Evolutionary conservation across 2,113 vertebrate genomes (phyloP), one percentile per base, ranked within the genome.

Genomic region (Rhinopithecus roxellana): DNA sequence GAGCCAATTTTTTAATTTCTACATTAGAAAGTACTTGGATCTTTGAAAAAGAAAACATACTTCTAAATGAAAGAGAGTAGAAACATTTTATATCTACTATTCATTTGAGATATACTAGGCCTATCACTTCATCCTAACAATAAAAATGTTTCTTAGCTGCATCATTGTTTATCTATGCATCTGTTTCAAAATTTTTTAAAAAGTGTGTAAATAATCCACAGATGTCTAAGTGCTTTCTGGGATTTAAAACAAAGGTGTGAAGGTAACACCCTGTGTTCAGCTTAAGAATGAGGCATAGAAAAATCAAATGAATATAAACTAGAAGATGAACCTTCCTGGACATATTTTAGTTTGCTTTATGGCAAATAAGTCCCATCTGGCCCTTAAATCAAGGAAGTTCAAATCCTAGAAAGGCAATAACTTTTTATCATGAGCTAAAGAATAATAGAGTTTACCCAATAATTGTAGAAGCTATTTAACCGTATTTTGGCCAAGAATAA

Each of bases 291-390:
- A 86, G 45, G 6, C 50, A 67, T 23, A 52, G 90, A 91, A 43
- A 84, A 96, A 84, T 3, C 55, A 93, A 88, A 93, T 85, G 55
- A 93, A 10, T 80, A 69, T 80, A 95, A 93, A 88, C 82, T 18
- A 48, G 4, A 67, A 25, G 35, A 88, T 93, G 48, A 84, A 69
- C 18, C 69, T 67, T 96, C 23, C n/a, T 70, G 38, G 6, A 64
- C 25, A 52, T 38, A 35, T 72, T 88, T 87, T 83, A 77, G 61
- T 70, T 96, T 96, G 50, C n/a, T 96, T 96, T 59, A 61, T 89
- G 82, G 88, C 61, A 91, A 85, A 67, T 91, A 91, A 85, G 40
- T 84, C 77, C 81, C 86, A 91, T 61, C 40, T 95, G 94, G 64
- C 35, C 84, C 25, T 84, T 95, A 96, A 74, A 88, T 87, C 55